Evolutionary conservation across 2,797 vertebrate genomes (phyloP).

Genomic region (Siniperca undulata): DNA sequence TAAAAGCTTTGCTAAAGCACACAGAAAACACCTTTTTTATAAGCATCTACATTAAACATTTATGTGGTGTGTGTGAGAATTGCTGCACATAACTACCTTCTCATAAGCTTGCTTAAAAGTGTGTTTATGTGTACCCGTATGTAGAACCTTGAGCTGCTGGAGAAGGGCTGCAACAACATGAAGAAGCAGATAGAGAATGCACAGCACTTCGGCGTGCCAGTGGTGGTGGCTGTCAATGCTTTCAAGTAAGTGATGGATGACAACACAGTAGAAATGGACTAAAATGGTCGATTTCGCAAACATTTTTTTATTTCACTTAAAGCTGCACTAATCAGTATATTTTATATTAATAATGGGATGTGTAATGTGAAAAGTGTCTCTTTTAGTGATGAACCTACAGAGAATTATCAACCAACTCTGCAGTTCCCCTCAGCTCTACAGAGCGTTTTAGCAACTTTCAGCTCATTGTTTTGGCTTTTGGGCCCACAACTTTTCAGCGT

Average conservation of each 20-base stretch:
- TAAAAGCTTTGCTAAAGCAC: not conserved
- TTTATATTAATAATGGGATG: not conserved
- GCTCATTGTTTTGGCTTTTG: not conserved
- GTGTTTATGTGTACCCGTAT: constrained; percentile 22
- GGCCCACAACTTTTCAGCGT: not conserved
- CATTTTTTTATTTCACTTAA: not conserved
- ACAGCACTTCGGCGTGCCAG: constrained; percentile 91
- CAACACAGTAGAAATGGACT: not conserved
- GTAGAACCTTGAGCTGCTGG: constrained; percentile 93
- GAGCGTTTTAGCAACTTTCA: not conserved
- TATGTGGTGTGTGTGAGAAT: not conserved
- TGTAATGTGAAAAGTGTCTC: not conserved
- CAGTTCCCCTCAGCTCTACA: not conserved
- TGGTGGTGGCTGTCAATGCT: constrained; percentile 95
- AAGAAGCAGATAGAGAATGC: constrained; percentile 97
- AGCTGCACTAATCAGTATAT: not conserved
- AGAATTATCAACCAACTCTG: not conserved
- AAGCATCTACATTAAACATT: not conserved
- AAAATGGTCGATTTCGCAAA: fast-evolving
- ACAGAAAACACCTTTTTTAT: not conserved
- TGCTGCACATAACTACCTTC: not conserved
- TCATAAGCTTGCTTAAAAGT: not conserved
- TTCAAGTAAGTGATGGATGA: constrained; percentile 91
- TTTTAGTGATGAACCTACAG: not conserved
- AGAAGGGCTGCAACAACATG: constrained; percentile 94